Conservation (phyloP, 2,113 vertebrate species). For the Zootoca vivipara region DNA sequence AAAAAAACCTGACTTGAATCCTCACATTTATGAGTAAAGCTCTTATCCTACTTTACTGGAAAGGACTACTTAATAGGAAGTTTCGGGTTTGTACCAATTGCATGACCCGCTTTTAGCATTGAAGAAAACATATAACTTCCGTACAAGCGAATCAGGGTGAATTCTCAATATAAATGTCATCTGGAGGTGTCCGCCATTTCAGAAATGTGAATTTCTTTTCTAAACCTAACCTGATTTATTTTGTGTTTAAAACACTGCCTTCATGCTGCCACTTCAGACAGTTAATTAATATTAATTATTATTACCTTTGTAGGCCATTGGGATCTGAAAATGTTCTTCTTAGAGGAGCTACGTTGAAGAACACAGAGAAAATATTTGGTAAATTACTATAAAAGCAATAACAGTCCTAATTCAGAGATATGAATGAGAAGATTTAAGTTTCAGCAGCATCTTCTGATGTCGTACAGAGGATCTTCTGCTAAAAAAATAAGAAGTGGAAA, state of each 20-base stretch:
- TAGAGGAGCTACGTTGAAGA: constrained; percentile 95
- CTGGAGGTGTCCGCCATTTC: not conserved
- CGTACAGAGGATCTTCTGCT: not conserved
- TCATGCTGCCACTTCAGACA: not conserved
- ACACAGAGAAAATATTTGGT: constrained; percentile 94
- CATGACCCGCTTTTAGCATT: not conserved
- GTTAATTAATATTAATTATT: not conserved
- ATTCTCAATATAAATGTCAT: too few species aligned
- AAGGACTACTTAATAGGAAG: too few species aligned
- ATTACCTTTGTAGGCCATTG: constrained; percentile 81
- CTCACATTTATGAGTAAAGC: too few species aligned
- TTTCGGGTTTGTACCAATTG: not conserved
- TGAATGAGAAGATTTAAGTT: not conserved
- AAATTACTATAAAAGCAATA: constrained; percentile 51
- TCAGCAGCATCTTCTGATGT: not conserved
- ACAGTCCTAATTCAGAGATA: not conserved
- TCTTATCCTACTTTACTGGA: too few species aligned
- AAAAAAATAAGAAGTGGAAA: not conserved
- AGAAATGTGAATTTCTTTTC: not conserved
- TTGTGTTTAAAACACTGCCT: not conserved
- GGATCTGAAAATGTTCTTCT: constrained; percentile 96
- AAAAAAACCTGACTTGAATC: too few species aligned
- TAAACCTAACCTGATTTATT: not conserved
- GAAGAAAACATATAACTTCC: not conserved
- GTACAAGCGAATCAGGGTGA: too few species aligned